phyloP scores from a whole-genome alignment of 2,888 invertebrate species.

The Glyphotaelius pellucidus region DNA sequence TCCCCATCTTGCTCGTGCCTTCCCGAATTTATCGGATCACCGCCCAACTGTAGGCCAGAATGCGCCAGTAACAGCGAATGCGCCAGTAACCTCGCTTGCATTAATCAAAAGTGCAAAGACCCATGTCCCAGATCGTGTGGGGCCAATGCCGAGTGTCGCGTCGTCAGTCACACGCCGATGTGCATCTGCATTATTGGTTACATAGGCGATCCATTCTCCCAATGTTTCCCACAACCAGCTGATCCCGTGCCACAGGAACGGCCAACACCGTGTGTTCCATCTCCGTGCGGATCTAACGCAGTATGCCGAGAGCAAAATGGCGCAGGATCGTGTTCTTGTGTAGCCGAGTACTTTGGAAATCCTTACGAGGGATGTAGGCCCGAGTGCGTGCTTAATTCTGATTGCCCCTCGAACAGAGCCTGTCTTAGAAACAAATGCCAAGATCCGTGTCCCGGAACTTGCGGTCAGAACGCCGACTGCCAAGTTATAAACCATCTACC shows the following conservation, averaged over 20 bases:
- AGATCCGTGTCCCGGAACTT: conserved; percentile 87
- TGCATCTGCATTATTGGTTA: conserved; percentile 81
- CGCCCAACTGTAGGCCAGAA: conserved; percentile 83
- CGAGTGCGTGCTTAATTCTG: conserved; percentile 88
- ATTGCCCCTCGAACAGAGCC: conserved; percentile 85
- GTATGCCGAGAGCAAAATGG: conserved; percentile 80
- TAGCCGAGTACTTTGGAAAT: conserved; percentile 79
- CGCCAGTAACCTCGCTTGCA: conserved; percentile 80
- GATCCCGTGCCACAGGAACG: conserved; percentile 71
- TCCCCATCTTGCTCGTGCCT: conserved; percentile 83
- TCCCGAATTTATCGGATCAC: conserved; percentile 79
- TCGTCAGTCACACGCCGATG: conserved; percentile 85
- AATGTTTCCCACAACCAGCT: conserved; percentile 76
- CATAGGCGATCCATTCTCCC: conserved; percentile 82
- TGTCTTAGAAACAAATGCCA: conserved; percentile 86
- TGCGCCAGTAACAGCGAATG: conserved; percentile 84
- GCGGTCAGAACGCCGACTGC: conserved; percentile 85
- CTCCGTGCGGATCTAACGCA: conserved; percentile 85
- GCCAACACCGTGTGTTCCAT: conserved; percentile 81
- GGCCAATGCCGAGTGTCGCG: conserved; percentile 83
- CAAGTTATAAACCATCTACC: conserved; percentile 86
- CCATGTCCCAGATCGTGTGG: conserved; percentile 85
- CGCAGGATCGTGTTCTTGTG: conserved; percentile 83
- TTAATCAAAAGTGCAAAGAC: conserved; percentile 83
- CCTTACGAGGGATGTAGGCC: conserved; percentile 83